Conservation (phyloP, 2,113 vertebrate genomes). For the Myotis lucifugus region DNA sequence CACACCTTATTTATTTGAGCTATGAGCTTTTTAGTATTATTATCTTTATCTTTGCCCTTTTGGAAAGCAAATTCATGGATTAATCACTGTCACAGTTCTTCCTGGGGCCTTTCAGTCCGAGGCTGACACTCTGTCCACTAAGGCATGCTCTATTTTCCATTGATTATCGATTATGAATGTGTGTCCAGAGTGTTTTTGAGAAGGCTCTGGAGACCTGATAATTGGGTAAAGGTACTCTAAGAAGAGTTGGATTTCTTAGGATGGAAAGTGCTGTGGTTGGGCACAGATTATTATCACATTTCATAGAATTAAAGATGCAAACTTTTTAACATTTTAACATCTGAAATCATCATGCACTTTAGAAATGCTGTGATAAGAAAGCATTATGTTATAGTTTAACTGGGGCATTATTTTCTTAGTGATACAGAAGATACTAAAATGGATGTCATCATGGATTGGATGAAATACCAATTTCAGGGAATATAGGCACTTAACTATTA, state of each 20-base stretch:
- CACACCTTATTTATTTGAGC: not conserved
- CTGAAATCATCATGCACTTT: not conserved
- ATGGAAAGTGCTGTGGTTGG: not conserved
- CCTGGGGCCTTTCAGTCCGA: not conserved
- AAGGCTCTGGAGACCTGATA: constrained; percentile 9
- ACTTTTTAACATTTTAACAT: constrained; percentile 8
- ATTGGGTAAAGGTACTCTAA: not conserved
- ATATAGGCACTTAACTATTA: not conserved
- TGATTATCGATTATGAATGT: not conserved
- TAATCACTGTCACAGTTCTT: constrained; percentile 31
- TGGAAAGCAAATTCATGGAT: constrained; percentile 35
- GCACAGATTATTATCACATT: constrained; percentile 47
- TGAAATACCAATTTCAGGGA: constrained; percentile 37
- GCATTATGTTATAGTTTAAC: not conserved
- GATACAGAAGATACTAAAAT: not conserved
- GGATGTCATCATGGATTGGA: not conserved
- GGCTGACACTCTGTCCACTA: not conserved
- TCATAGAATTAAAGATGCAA: constrained; percentile 45
- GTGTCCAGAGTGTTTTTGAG: constrained; percentile 22
- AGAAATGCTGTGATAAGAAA: constrained; percentile 43
- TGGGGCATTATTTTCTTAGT: constrained; percentile 4
- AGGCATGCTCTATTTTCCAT: constrained; percentile 7
- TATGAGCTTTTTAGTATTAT: not conserved
- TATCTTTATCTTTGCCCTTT: constrained; percentile 55
- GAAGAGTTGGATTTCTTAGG: constrained; percentile 28